Conservation (phyloP, 1,140 invertebrate genomes). For the Drosophila eugracilis region DNA sequence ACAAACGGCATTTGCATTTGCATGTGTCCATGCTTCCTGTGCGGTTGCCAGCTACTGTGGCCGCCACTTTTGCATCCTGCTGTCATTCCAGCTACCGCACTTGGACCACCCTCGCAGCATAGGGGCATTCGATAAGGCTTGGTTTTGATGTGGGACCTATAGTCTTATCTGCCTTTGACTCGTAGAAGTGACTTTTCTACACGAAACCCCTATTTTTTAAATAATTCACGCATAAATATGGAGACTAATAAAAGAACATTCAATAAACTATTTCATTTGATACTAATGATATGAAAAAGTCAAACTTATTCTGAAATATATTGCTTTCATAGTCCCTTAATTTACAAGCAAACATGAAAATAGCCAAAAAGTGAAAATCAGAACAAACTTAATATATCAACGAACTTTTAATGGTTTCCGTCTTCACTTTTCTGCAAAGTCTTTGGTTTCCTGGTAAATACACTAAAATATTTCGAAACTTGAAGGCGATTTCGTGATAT, state of each 20-base stretch:
- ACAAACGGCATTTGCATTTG: constrained; percentile 30
- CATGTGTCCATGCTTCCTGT: constrained; percentile 54
- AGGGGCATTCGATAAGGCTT: constrained; percentile 40
- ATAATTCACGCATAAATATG: no score
- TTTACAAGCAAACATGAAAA: not conserved
- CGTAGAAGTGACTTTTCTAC: no score
- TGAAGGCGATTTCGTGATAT: constrained; percentile 12
- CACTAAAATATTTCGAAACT: constrained; percentile 4
- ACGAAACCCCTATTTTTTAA: no score
- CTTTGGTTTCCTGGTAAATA: not conserved
- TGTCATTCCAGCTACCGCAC: constrained; percentile 68
- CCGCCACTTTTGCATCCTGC: constrained; percentile 63
- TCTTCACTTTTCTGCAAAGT: not conserved
- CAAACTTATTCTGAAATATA: no score
- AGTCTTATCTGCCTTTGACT: constrained; percentile 2
- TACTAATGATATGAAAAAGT: no score
- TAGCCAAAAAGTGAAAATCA: not conserved
- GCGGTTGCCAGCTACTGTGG: constrained; percentile 46
- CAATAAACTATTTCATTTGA: no score
- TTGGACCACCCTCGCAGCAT: constrained; percentile 35
- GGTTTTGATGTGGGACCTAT: constrained; percentile 13
- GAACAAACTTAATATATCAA: not conserved
- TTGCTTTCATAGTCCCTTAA: no score
- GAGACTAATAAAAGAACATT: no score
- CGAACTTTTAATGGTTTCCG: not conserved